Conservation (phyloP, 2,797 vertebrate genomes). For the Taenioides sp. region DNA sequence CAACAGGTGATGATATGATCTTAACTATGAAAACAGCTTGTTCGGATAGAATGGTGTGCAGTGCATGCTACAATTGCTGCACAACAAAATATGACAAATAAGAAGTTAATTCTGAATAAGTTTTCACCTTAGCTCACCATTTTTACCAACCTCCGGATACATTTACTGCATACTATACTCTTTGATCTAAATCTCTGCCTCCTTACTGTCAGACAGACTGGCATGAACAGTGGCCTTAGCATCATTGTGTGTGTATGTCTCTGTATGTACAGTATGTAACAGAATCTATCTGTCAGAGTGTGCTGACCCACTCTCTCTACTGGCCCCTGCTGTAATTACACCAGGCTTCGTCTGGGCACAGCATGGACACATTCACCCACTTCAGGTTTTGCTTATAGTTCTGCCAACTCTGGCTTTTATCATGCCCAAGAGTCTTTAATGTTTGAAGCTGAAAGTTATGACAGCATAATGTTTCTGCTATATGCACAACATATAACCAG, state of each 20-base stretch:
- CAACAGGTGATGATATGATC: neutral
- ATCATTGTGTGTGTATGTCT: constrained; percentile 13
- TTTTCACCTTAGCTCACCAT: neutral
- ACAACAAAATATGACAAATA: neutral
- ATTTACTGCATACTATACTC: neutral
- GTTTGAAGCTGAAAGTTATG: constrained; percentile 78
- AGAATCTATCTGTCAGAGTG: constrained; percentile 81
- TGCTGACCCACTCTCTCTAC: constrained; percentile 84
- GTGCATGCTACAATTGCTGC: neutral
- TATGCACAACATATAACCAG: constrained; percentile 19
- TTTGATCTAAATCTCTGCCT: constrained; percentile 2
- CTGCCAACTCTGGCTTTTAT: constrained; percentile 80
- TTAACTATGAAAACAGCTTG: neutral
- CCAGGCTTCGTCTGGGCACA: constrained; percentile 80
- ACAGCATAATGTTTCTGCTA: constrained; percentile 55
- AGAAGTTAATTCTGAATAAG: neutral
- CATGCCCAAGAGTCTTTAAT: constrained; percentile 74
- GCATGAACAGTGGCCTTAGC: constrained; percentile 11
- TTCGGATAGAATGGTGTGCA: neutral
- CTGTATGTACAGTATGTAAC: constrained; percentile 36
- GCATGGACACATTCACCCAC: constrained; percentile 79
- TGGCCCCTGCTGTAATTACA: constrained; percentile 87
- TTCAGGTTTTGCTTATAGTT: constrained; percentile 82
- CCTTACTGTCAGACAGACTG: constrained; percentile 5
- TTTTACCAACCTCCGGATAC: neutral